Conservation (phyloP, 1,140 invertebrate species). For the Cepaea nemoralis region DNA sequence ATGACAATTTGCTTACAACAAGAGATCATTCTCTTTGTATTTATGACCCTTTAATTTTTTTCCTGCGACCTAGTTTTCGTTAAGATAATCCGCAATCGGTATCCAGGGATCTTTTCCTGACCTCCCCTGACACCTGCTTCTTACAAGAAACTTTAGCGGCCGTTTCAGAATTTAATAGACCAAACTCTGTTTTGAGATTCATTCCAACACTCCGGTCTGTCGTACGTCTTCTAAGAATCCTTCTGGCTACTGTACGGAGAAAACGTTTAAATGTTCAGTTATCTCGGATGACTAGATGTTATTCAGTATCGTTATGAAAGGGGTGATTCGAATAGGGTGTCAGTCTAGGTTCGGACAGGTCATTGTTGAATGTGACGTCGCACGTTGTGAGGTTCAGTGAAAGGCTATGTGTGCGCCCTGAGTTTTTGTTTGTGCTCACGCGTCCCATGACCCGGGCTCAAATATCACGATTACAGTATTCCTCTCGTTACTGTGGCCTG, state of each 20-base stretch:
- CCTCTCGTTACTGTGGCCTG: background rate
- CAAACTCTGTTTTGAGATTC: background rate
- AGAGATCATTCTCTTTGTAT: conserved; percentile 22
- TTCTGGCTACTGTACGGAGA: background rate
- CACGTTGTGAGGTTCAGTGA: conserved; percentile 1
- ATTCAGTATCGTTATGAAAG: conserved; percentile 4
- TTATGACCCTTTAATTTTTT: background rate
- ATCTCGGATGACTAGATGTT: background rate
- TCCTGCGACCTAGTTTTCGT: conserved; percentile 22
- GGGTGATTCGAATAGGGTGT: background rate
- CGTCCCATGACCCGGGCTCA: conserved; percentile 13
- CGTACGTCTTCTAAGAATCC: background rate
- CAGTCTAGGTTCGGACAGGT: background rate
- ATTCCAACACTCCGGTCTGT: background rate
- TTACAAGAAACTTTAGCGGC: conserved; percentile 18
- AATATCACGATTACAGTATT: background rate
- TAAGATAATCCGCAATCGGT: background rate
- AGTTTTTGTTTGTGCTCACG: conserved; percentile 12
- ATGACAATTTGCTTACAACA: conserved; percentile 35
- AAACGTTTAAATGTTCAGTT: background rate
- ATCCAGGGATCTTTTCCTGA: background rate
- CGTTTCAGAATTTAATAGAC: conserved; percentile 2
- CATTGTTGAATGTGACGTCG: background rate
- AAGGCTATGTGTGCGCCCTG: background rate
- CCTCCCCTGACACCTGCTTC: conserved; percentile 30